Evolutionary conservation across 1,140 invertebrate species (phyloP).

Genomic region (Chlorops oryzae): DNA sequence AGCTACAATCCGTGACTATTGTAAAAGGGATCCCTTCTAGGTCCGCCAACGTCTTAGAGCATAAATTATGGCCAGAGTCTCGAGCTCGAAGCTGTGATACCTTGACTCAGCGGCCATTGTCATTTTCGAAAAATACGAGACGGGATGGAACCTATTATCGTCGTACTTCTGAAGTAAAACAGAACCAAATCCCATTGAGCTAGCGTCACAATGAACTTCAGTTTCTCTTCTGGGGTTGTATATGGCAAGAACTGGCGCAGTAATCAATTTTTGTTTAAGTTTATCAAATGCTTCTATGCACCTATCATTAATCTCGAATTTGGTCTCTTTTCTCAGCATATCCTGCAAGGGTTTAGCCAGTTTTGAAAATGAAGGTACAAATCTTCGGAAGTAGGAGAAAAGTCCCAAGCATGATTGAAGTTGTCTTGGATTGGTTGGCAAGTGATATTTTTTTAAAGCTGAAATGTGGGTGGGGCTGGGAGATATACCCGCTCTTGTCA

Average conservation of each 20-base stretch:
- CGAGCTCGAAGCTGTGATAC: constrained; percentile 49
- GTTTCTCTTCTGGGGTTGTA: constrained; percentile 17
- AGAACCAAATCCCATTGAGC: constrained; percentile 28
- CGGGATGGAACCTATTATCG: too few species aligned
- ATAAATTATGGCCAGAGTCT: constrained; percentile 50
- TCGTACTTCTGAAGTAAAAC: constrained; percentile 32
- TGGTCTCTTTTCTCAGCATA: too few species aligned
- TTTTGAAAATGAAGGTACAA: constrained; percentile 4
- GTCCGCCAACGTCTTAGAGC: constrained; percentile 49
- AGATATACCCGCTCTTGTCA: too few species aligned
- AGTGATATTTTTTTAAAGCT: not conserved
- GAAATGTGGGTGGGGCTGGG: too few species aligned
- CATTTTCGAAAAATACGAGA: constrained; percentile 44
- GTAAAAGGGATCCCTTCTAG: constrained; percentile 50
- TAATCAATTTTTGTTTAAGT: constrained; percentile 15
- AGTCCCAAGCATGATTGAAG: too few species aligned
- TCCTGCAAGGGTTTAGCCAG: not conserved
- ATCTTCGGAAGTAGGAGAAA: too few species aligned
- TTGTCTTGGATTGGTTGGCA: not conserved
- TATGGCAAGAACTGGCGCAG: constrained; percentile 16
- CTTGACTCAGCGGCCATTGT: constrained; percentile 45
- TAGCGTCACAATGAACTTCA: constrained; percentile 27
- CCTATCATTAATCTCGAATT: too few species aligned
- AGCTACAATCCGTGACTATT: constrained; percentile 46
- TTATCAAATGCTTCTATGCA: too few species aligned